Evolutionary conservation across 1,140 invertebrate genomes (phyloP), one percentile per base, ranked within the genome.

Genomic region (Drosophila mauritiana): DNA sequence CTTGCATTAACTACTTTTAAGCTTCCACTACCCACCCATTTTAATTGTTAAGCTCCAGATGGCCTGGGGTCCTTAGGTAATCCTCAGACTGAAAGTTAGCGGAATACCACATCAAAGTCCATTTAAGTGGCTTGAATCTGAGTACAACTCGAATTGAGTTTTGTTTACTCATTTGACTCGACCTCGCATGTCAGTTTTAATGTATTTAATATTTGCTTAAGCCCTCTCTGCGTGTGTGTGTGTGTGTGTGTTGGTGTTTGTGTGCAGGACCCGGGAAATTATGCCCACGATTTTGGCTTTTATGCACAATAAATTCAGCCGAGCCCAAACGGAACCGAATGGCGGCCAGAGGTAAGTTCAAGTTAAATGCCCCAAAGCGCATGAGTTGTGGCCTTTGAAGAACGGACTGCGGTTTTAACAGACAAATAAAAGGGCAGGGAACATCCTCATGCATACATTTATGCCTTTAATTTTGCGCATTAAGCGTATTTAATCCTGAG

Each of bases 181-280:
- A 45, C 42, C 73, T 76, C 73, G 63, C 77, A 61, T 82, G 83
- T 83, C 82, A 76, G 82, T 83, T 86, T 68, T 79, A 86, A 88
- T 86, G 79, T 86, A 83, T 88, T 88, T 89, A 88, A 89, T 88
- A 88, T 88, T 88, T 88, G 80, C 76, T 77, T 73, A 88, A 83
- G 75, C 55, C 74, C n/a, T 17, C 22, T 2, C 27, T 31, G 1
- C 7, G 27, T 31, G 27, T 53, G 22, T n/a, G 46, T 27, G 43
- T 43, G 22, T 48, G 42, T 49, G n/a, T 53, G 25, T n/a, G 46
- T 27, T 37, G 37, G 22, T 43, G 46, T 27, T 22, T 43, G 22
- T 48, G 42, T 49, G 17, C 57, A 42, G 68, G 45, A 79, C 46
- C 61, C 55, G 49, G 61, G 58, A 61, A 74, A 86, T 85, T 70